phyloP scores from a whole-genome alignment of 1,140 invertebrate genomes.

The Sitodiplosis mosellana region DNA sequence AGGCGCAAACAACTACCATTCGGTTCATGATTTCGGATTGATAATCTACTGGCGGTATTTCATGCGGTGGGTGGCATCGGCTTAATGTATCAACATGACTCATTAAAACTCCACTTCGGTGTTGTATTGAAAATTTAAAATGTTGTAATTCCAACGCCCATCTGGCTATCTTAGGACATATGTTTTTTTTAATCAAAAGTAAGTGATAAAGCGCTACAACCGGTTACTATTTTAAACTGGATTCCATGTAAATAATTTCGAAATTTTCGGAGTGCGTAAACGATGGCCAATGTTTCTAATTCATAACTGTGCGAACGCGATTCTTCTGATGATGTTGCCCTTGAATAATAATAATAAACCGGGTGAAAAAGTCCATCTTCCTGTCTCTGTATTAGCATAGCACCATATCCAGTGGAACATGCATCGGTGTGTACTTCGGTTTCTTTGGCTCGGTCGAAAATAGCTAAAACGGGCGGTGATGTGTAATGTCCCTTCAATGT shows the following conservation, averaged over 20 bases:
- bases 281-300: conserved; percentile 18
- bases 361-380: conserved; percentile 12
- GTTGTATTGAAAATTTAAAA: too few relatives aligned
- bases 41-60: too few relatives aligned
- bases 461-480: conserved; percentile 6
- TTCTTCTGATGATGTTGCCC: conserved; percentile 13
- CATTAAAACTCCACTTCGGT: too few relatives aligned
- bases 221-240: conserved; percentile 20
- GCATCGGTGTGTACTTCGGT: conserved; percentile 17
- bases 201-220: conserved; percentile 16
- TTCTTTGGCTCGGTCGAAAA: conserved; percentile 5
- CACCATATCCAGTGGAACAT: conserved; percentile 10
- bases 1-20: too few relatives aligned
- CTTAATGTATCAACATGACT: too few relatives aligned
- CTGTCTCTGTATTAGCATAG: conserved; percentile 9
- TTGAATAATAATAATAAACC: conserved; percentile 17
- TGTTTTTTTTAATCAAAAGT: conserved; percentile 18
- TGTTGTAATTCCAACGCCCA: conserved; percentile 9
- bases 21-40: too few relatives aligned
- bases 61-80: too few relatives aligned
- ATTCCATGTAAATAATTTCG: conserved; percentile 19
- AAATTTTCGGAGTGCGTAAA: conserved; percentile 15
- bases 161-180: conserved; percentile 12
- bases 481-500: conserved; percentile 6
- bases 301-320: conserved; percentile 19